Percentiles rank a stretch among this genome's conserved stretches.
These are phyloP conservation scores for Halictus rubicundus DNA, from an alignment of 1,140 invertebrate genomes.

Conservation along the genomic window DNA sequence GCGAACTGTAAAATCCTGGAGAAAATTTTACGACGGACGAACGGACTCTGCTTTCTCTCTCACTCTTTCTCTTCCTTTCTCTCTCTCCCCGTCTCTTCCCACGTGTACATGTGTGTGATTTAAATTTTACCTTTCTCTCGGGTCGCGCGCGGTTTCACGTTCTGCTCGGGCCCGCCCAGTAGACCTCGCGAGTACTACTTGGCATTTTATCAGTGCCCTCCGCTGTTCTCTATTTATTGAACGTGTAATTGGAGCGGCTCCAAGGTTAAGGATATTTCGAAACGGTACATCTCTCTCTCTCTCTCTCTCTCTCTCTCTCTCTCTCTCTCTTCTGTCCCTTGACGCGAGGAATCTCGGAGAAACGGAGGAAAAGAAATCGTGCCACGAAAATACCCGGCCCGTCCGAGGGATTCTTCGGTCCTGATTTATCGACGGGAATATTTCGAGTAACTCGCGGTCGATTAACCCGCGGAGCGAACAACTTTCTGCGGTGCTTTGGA, in stretches of 20 bases:
- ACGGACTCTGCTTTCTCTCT: no score
- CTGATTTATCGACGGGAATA: constrained; percentile 2
- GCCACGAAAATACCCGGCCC: neutral
- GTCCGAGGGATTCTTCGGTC: neutral
- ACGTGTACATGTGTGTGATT: no score
- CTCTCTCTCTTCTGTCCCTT: neutral
- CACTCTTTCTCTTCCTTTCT: no score
- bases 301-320: no score
- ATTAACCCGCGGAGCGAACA: neutral
- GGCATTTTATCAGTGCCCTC: constrained; percentile 37
- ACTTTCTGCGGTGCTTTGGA: neutral
- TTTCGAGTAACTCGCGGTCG: constrained; percentile 1
- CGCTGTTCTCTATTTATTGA: constrained; percentile 37
- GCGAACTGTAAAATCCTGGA: neutral
- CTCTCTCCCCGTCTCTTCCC: no score
- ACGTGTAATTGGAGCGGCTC: constrained; percentile 38
- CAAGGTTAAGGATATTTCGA: constrained; percentile 41
- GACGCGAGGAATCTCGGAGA: neutral
- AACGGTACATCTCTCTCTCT: neutral
- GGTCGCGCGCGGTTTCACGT: neutral
- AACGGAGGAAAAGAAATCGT: neutral
- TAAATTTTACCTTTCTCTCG: neutral
- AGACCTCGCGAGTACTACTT: constrained; percentile 11
- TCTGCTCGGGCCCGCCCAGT: neutral
- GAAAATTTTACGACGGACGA: neutral